Conservation (phyloP, 2,113 vertebrate genomes). For the Cepphus grylle region DNA sequence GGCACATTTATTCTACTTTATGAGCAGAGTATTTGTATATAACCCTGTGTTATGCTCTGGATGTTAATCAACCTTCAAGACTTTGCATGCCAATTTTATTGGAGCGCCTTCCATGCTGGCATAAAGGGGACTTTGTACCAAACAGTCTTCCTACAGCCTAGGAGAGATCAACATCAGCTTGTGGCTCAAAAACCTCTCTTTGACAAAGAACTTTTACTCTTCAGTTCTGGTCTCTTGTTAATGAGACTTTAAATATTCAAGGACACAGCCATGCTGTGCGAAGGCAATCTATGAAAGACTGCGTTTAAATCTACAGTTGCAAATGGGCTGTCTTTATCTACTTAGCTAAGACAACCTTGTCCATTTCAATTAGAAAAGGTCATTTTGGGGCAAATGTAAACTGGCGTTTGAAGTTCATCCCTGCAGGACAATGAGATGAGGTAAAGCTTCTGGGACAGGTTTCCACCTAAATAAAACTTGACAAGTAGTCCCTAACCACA, state of each 20-base stretch:
- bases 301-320: constrained; percentile 29
- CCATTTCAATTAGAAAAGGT: constrained; percentile 43
- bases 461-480: constrained; percentile 45
- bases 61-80: background rate
- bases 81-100: background rate
- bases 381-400: constrained; percentile 33
- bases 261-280: background rate
- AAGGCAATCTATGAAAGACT: constrained; percentile 7
- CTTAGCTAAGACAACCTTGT: constrained; percentile 34
- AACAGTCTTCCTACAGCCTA: background rate
- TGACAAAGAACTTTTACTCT: background rate
- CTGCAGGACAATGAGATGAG: constrained; percentile 41
- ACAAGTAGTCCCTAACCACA: constrained; percentile 36
- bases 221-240: background rate
- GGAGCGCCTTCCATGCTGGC: background rate
- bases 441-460: constrained; percentile 36
- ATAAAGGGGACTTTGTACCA: constrained; percentile 11
- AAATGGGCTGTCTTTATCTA: constrained; percentile 34
- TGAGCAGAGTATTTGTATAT: background rate
- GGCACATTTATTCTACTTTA: background rate
- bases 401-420: constrained; percentile 48
- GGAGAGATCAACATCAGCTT: background rate
- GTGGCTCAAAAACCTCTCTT: background rate
- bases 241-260: constrained; percentile 15
- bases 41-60: background rate